Conservation (phyloP, 2,888 invertebrate genomes). For the Cinara cedri region DNA sequence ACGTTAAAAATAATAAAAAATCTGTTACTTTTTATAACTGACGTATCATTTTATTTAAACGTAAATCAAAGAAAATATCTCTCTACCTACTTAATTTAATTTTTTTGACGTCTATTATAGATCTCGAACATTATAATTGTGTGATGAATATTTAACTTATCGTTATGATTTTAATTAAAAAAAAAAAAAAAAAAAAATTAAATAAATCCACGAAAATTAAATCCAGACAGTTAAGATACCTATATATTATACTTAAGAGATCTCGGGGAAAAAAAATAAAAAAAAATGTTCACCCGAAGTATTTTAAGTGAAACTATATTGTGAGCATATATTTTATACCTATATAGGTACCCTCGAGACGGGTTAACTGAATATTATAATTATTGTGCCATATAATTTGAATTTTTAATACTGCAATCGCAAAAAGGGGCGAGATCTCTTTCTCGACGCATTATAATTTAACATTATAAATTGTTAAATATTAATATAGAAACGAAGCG, state of each 20-base stretch:
- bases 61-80: not conserved
- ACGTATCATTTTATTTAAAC: not conserved
- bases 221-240: constrained; percentile 9
- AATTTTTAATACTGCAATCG: constrained; percentile 20
- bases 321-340: not conserved
- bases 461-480: constrained; percentile 49
- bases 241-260: constrained; percentile 26
- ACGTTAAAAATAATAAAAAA: too few relatives aligned
- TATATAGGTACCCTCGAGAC: not conserved
- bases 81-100: not conserved
- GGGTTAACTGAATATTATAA: constrained; percentile 34
- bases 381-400: constrained; percentile 34
- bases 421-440: constrained; percentile 15
- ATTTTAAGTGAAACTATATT: constrained; percentile 25
- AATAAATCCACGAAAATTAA: constrained; percentile 28
- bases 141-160: not conserved
- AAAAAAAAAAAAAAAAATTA: too few relatives aligned
- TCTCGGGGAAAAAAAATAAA: not conserved
- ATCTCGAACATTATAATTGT: constrained; percentile 1
- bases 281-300: constrained; percentile 34
- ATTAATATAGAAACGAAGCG: constrained; percentile 39
- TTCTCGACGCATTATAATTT: constrained; percentile 13
- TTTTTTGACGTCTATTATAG: not conserved
- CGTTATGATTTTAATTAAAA: not conserved
- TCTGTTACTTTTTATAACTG: too few relatives aligned